Conservation (phyloP, 2,888 invertebrate species). For the Dynastes grantii region DNA sequence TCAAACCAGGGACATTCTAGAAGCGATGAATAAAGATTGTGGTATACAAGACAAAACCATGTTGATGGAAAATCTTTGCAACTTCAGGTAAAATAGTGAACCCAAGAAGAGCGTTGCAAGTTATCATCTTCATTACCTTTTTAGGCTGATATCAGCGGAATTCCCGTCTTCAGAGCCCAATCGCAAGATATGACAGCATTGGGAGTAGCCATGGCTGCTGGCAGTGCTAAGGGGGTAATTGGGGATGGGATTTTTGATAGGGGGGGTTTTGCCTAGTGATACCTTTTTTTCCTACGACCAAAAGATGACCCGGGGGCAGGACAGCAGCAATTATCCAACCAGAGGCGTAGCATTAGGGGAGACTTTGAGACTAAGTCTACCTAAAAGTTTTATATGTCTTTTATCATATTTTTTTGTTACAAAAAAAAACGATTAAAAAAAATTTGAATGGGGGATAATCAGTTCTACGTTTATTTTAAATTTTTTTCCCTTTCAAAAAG, state of each 20-base stretch:
- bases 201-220: constrained; percentile 95
- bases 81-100: constrained; percentile 78
- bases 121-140: constrained; percentile 44
- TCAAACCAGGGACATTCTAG: constrained; percentile 94
- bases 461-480: no score
- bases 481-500: no score
- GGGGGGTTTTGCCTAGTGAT: constrained; percentile 78
- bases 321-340: no score
- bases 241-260: constrained; percentile 78
- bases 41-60: constrained; percentile 85
- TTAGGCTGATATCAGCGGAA: constrained; percentile 89
- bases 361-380: no score
- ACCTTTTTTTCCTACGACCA: constrained; percentile 85
- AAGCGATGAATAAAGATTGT: constrained; percentile 95
- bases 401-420: no score
- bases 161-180: constrained; percentile 91
- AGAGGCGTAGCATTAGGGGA: no score
- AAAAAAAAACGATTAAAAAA: no score
- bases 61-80: constrained; percentile 99
- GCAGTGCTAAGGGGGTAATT: constrained; percentile 78
- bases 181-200: constrained; percentile 93
- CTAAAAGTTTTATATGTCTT: no score
- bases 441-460: no score
- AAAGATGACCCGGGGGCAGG: constrained; percentile 79
- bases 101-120: no score